Evolutionary conservation across 2,888 invertebrate species (phyloP), one percentile per base, ranked within the genome.

Genomic region (Vesta saturnalis): DNA sequence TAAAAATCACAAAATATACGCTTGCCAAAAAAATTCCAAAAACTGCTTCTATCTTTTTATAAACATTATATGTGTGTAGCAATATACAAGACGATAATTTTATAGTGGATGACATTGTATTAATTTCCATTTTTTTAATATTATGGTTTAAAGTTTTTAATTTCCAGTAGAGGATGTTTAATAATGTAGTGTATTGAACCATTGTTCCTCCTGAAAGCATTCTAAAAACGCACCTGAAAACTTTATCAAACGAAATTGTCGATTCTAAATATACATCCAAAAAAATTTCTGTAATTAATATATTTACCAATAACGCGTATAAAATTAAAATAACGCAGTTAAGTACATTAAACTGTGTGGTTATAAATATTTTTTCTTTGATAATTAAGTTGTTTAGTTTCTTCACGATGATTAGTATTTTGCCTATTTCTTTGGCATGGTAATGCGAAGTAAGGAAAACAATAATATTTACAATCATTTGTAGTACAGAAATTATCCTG

Each of bases 11-110:
- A 15, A 49, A 49, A 1, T 15, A 14, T 18, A 49, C 14, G 18
- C 47, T 49, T 6, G 47, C 47, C 8, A 49, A 49, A 49, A 15
- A 46, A 14, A 49, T 15, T 18, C 47, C 47, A 49, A 49, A 49
- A 1, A 49, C 15, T 18, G n/a, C 15, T 8, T 49, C 18, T 4
- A 49, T 15, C 15, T 18, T 49, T 49, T 16, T 15, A 18, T 15
- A 49, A 1, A 49, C 10, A 4, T 49, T 15, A 15, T 49, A 49
- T 3, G 15, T 15, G 14, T 49, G 47, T 15, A 15, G 47, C 6
- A 49, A 15, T 18, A 49, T 16, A 15, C 5, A 18, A 3, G 15
- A 49, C 1, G 14, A 49, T 8, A 14, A 6, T 49, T 14, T 15
- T 8, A 14, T 49, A 8, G 18, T 18, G 3, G 6, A 10, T 8